These are phyloP conservation scores for Agrotis clavis DNA, from an alignment of 2,888 invertebrate species.

Conservation along the genomic window DNA sequence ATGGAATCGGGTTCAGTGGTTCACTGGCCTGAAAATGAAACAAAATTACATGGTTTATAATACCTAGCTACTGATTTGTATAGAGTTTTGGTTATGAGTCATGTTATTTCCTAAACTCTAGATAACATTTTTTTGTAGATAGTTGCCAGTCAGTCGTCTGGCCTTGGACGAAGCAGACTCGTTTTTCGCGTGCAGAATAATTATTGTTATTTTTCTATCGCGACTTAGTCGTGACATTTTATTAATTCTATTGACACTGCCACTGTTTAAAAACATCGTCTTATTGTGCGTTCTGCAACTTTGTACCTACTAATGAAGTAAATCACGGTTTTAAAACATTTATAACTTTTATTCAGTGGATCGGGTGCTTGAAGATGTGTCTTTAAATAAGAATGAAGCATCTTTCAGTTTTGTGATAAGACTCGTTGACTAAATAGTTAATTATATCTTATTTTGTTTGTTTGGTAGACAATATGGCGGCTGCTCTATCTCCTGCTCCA, in stretches of 20 bases:
- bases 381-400: neutral
- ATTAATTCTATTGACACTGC: neutral
- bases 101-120: neutral
- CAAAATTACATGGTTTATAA: neutral
- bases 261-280: neutral
- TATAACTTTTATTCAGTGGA: neutral
- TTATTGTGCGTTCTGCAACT: neutral
- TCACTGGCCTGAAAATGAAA: neutral
- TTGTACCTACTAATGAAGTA: neutral
- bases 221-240: neutral
- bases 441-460: neutral
- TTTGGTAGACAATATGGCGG: constrained; percentile 25
- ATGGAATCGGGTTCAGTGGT: too few relatives aligned
- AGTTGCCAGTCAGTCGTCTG: constrained; percentile 8
- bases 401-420: neutral
- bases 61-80: neutral
- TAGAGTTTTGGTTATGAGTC: neutral
- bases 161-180: neutral
- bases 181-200: neutral
- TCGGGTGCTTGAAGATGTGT: neutral
- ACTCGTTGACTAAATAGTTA: too few relatives aligned
- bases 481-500: neutral
- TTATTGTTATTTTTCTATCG: too few relatives aligned
- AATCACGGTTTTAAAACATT: too few relatives aligned
- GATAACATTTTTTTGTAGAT: neutral